phyloP scores from a whole-genome alignment of 2,797 vertebrate genomes.

The Huso huso region DNA sequence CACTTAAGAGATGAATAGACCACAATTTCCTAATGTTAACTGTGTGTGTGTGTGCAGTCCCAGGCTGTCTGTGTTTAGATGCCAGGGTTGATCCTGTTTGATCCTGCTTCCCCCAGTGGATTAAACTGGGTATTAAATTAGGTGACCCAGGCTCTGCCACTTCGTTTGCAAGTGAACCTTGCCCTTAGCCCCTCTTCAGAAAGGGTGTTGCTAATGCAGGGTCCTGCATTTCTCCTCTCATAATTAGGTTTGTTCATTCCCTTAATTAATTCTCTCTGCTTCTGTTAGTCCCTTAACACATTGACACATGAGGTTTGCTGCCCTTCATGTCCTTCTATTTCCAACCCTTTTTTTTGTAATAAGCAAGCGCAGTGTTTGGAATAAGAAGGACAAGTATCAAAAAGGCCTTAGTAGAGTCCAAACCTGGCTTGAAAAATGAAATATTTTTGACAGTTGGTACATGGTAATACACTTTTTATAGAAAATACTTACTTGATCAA shows the following conservation, averaged over 20 bases:
- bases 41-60: slow-evolving; percentile 23
- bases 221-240: neutral
- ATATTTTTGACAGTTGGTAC: too few relatives aligned
- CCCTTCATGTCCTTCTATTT: too few relatives aligned
- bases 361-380: too few relatives aligned
- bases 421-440: too few relatives aligned
- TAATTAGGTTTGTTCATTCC: neutral
- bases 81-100: slow-evolving; percentile 38
- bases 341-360: too few relatives aligned
- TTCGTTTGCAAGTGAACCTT: neutral
- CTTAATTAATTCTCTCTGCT: slow-evolving; percentile 9
- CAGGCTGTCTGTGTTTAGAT: slow-evolving; percentile 46
- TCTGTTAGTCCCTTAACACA: neutral
- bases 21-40: slow-evolving; percentile 13
- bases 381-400: too few relatives aligned
- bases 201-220: neutral
- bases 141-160: slow-evolving; percentile 31
- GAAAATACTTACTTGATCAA: too few relatives aligned
- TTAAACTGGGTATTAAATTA: slow-evolving; percentile 45
- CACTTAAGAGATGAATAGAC: slow-evolving; percentile 7
- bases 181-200: slow-evolving; percentile 8
- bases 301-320: neutral
- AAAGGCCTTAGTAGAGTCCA: too few relatives aligned
- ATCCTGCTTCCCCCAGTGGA: slow-evolving; percentile 25
- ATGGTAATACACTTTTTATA: too few relatives aligned